Percentiles rank a stretch among this genome's conserved stretches.
phyloP scores from a whole-genome alignment of 2,888 invertebrate species.

The Parthenolecanium corni region DNA sequence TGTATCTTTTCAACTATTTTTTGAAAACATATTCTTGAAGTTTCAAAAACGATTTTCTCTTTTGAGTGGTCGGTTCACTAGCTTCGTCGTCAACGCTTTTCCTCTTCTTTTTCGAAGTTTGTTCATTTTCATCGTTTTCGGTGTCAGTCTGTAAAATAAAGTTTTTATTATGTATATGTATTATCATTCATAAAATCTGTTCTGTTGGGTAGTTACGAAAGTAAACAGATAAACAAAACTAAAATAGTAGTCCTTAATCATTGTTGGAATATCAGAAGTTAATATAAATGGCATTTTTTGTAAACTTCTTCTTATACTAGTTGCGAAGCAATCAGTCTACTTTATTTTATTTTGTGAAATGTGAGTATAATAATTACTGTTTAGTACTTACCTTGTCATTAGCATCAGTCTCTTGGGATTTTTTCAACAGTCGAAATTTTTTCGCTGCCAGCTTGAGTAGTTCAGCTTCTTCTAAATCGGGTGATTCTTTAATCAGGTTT shows the following conservation, averaged over 20 bases:
- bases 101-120: conserved; percentile 13
- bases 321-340: too few relatives aligned
- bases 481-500: conserved; percentile 46
- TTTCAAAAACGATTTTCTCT: conserved; percentile 3
- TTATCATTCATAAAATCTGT: too few relatives aligned
- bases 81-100: background rate
- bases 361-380: too few relatives aligned
- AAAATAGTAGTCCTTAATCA: too few relatives aligned
- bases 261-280: too few relatives aligned
- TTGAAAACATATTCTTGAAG: conserved; percentile 15
- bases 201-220: too few relatives aligned
- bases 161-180: background rate
- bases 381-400: background rate
- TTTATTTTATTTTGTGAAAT: too few relatives aligned
- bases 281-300: too few relatives aligned
- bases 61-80: background rate
- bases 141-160: background rate
- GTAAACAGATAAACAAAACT: too few relatives aligned
- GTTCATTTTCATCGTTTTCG: background rate
- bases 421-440: conserved; percentile 41
- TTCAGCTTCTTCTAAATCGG: conserved; percentile 45
- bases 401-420: background rate
- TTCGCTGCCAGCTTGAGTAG: conserved; percentile 47
- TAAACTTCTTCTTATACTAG: too few relatives aligned
- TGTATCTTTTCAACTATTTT: conserved; percentile 15